Evolutionary conservation across 2,888 invertebrate species (phyloP), one percentile per base, ranked within the genome.

Genomic region (Agrilus biguttatus): DNA sequence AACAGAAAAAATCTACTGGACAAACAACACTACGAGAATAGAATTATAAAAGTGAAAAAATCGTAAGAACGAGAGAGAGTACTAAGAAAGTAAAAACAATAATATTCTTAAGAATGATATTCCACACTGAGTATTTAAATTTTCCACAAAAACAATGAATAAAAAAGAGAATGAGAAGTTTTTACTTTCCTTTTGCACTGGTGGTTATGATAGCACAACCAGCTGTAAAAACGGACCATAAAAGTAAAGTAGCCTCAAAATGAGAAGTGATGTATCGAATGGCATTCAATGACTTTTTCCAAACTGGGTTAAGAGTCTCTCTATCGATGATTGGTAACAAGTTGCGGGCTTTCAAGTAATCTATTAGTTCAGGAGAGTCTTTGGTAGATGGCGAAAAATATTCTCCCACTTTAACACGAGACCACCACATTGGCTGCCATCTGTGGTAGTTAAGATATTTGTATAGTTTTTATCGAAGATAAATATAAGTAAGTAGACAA

Each of bases 311-410:
- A 4, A 60, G 56, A 8, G 48, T 48, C 38, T 57, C 54, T 36
- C 62, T 64, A 13, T 55, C 44, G 1, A 62, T 48, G 14, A 63
- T 60, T 5, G 70, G 66, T 43, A 75, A 60, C 41, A 74, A 61
- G 54, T 74, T 75, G 54, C 75, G 63, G 37, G 75, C 74, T 38
- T 67, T 67, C 37, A 79, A 58, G 55, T 74, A 77, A 35, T 77
- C 76, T 4, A 74, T 55, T 19, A 79, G 59, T 3, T 74, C 71
- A 5, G 72, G 63, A 44, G 77, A 72, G 52, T 75, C 73, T 45
- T 69, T 70, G 36, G 74, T 69, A 53, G 70, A 76, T 21, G 72
- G 66, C 7, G 78, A 77, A 50, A 78, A 73, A 53, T 76, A 78
- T 52, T 77, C 77, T 8, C 65, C 64, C 1, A 72, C 62, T 47